phyloP scores from a whole-genome alignment of 2,797 vertebrate genomes.

The Phalanger gymnotis region DNA sequence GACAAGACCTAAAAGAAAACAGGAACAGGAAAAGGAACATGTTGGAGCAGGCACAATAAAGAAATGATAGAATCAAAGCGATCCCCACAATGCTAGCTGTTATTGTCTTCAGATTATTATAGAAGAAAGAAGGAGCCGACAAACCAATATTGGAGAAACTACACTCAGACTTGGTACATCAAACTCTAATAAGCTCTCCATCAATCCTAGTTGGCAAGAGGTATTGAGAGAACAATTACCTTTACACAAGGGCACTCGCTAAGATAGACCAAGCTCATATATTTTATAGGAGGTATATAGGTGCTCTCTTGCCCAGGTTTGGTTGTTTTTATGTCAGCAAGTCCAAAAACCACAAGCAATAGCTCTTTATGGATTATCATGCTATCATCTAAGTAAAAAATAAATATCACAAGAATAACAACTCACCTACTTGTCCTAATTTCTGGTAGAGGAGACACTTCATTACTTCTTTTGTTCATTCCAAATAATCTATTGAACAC shows the following conservation, averaged over 20 bases:
- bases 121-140: too few species aligned
- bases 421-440: background rate
- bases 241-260: background rate
- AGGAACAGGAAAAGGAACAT: too few species aligned
- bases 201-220: too few species aligned
- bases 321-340: background rate
- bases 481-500: background rate
- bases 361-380: background rate
- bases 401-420: background rate
- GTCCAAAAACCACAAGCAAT: background rate
- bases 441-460: background rate
- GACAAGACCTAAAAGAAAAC: too few species aligned
- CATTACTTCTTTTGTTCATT: background rate
- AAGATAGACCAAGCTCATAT: background rate
- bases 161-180: too few species aligned
- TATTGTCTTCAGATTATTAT: too few species aligned
- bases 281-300: background rate
- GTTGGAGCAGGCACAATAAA: too few species aligned
- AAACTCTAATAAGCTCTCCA: too few species aligned
- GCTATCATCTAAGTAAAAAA: background rate
- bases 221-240: background rate
- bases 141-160: too few species aligned
- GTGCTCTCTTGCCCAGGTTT: background rate
- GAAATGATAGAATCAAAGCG: too few species aligned
- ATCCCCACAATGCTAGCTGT: too few species aligned